These are phyloP conservation scores for Hemistola chrysoprasaria DNA, from an alignment of 2,888 invertebrate genomes.

Conservation along the genomic window DNA sequence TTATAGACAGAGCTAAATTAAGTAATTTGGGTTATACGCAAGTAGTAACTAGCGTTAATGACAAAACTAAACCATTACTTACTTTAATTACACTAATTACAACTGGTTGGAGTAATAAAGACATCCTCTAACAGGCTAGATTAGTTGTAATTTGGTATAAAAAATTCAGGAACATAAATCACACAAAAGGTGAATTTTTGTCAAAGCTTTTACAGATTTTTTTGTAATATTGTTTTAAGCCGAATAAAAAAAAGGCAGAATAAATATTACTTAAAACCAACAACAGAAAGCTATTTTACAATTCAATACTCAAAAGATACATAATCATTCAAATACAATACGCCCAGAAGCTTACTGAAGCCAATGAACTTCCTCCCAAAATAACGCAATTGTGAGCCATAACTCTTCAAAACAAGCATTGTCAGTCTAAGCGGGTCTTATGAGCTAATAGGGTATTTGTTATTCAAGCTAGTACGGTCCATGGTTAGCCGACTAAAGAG, in stretches of 20 bases:
- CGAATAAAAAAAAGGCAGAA: too few relatives aligned
- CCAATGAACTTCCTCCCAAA: slow-evolving; percentile 30
- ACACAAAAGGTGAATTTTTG: not conserved
- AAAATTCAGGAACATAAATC: not conserved
- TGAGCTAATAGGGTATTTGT: slow-evolving; percentile 65
- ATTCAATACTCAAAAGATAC: too few relatives aligned
- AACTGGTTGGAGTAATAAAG: slow-evolving; percentile 38
- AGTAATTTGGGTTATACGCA: slow-evolving; percentile 14
- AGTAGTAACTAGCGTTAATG: slow-evolving; percentile 5
- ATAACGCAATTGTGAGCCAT: slow-evolving; percentile 21
- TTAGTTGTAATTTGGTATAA: slow-evolving; percentile 11
- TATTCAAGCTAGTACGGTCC: slow-evolving; percentile 53
- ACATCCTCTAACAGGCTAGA: slow-evolving; percentile 23
- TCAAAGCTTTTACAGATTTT: too few relatives aligned
- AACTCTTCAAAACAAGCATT: slow-evolving; percentile 24
- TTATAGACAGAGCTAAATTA: slow-evolving; percentile 3
- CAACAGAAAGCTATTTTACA: too few relatives aligned
- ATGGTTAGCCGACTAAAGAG: slow-evolving; percentile 46
- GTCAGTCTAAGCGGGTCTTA: slow-evolving; percentile 37
- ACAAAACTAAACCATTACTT: slow-evolving; percentile 12
- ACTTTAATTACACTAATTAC: slow-evolving; percentile 45
- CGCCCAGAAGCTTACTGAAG: slow-evolving; percentile 11
- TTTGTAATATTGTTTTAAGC: too few relatives aligned
- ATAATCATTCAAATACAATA: slow-evolving; percentile 4
- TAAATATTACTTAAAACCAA: too few relatives aligned